Conservation (phyloP, 2,888 invertebrate genomes). For the Hoplodrina blanda region DNA sequence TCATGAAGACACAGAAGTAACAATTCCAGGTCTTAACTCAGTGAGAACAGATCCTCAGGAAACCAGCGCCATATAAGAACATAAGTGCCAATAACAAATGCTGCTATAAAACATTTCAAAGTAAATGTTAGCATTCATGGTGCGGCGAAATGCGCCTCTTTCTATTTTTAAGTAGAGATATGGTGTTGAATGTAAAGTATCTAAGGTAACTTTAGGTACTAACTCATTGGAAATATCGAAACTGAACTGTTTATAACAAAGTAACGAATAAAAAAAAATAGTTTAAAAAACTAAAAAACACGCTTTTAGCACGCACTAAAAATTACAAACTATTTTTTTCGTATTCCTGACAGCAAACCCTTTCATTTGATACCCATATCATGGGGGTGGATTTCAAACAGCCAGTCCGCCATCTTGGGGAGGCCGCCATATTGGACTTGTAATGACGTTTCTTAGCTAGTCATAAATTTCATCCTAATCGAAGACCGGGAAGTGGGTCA, state of each 20-base stretch:
- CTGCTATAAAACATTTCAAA: conserved; percentile 49
- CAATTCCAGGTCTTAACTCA: conserved; percentile 17
- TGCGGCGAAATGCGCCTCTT: conserved; percentile 69
- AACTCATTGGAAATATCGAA: background rate
- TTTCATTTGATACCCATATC: no score
- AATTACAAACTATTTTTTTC: no score
- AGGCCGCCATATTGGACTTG: no score
- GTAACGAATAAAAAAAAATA: background rate
- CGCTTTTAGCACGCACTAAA: no score
- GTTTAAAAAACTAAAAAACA: no score
- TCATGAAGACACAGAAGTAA: background rate
- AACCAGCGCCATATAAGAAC: conserved; percentile 33
- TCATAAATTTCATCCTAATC: no score
- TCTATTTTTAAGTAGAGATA: conserved; percentile 29
- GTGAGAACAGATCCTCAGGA: conserved; percentile 24
- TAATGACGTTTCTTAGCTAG: no score
- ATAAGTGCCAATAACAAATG: conserved; percentile 42
- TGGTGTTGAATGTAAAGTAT: background rate
- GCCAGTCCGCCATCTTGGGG: no score
- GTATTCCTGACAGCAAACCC: no score
- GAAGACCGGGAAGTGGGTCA: no score
- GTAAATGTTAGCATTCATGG: conserved; percentile 38
- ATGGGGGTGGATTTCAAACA: no score
- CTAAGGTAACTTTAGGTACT: background rate
- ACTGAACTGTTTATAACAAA: background rate